These are phyloP conservation scores for Sebastes trivittatus DNA, from an alignment of 2,797 vertebrate genomes.

Conservation along the genomic window DNA sequence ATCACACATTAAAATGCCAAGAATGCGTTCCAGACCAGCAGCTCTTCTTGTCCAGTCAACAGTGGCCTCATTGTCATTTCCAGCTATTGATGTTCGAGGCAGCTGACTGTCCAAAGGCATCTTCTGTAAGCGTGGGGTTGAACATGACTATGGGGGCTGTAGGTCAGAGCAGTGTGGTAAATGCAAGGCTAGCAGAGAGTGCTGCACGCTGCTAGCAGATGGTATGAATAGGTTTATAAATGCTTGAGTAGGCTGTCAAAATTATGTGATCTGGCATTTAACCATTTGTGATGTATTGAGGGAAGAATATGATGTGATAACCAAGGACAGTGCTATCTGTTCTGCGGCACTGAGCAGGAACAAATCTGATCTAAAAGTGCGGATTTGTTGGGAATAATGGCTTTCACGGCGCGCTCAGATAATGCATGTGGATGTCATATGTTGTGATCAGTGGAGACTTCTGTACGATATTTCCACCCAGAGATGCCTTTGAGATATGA, in stretches of 20 bases:
- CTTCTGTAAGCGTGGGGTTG: slow-evolving; percentile 57
- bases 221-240: slow-evolving; percentile 64
- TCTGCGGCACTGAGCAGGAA: slow-evolving; percentile 34
- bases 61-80: slow-evolving; percentile 64
- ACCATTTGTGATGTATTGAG: slow-evolving; percentile 62
- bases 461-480: slow-evolving; percentile 23
- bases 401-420: slow-evolving; percentile 30
- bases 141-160: slow-evolving; percentile 40
- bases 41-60: slow-evolving; percentile 60
- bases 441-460: slow-evolving; percentile 57
- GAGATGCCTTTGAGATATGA: slow-evolving; percentile 66
- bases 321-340: slow-evolving; percentile 63
- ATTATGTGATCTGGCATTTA: slow-evolving; percentile 66
- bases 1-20: slow-evolving; percentile 57
- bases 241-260: slow-evolving; percentile 67
- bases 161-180: slow-evolving; percentile 25
- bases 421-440: slow-evolving; percentile 60
- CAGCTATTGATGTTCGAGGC: slow-evolving; percentile 51
- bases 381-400: slow-evolving; percentile 59
- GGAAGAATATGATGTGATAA: slow-evolving; percentile 62
- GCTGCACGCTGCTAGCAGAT: slow-evolving; percentile 40
- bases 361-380: slow-evolving; percentile 45
- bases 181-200: slow-evolving; percentile 34
- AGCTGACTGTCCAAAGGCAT: slow-evolving; percentile 59
- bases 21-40: slow-evolving; percentile 61